Evolutionary conservation across 2,888 invertebrate genomes (phyloP), one percentile per base, ranked within the genome.

Genomic region (Scaptomyza flava): DNA sequence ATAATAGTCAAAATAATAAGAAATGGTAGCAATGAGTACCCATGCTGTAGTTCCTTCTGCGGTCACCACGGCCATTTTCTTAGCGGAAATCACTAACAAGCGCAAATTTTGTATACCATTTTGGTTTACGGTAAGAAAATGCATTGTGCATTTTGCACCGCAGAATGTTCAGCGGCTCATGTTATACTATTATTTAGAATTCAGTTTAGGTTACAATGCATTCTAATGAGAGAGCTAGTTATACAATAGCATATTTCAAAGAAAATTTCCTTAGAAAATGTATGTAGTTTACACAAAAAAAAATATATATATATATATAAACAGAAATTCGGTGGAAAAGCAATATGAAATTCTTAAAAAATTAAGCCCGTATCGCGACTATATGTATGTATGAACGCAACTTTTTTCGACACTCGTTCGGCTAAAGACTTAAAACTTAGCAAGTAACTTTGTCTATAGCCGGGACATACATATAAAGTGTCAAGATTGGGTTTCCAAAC

Each of bases 51-150:
- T 43, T 65, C 27, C 42, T 58, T 51, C 63, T 43, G 52, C 72
- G 77, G 73, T 63, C 72, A 63, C 46, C 73, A 59, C 7, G 57
- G 52, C 69, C 65, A 79, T 87, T 87, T 87, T 79, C 74, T 79
- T 74, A 74, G 65, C 74, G 85, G 87, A 83, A 85, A 72, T 79
- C 69, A 68, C 86, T 85, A 85, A 87, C 86, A 87, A 87, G 82
- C 82, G 72, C 61, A 42, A 76, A 72, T 62, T 80, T 77, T 56
- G 73, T 60, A 60, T 23, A 31, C 64, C 48, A 63, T 51, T 65
- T 61, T 54, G 14, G 51, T 27, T 51, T 27, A 38, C 36, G 51
- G 14, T 27, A 3, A 11, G 14, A 20, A 69, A 27, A 34, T 14
- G 51, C 48, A 50, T 79, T 80, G 72, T 81, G 50, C 33, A 34